phyloP scores from a whole-genome alignment of 2,113 vertebrate genomes.

The Athene cunicularia region DNA sequence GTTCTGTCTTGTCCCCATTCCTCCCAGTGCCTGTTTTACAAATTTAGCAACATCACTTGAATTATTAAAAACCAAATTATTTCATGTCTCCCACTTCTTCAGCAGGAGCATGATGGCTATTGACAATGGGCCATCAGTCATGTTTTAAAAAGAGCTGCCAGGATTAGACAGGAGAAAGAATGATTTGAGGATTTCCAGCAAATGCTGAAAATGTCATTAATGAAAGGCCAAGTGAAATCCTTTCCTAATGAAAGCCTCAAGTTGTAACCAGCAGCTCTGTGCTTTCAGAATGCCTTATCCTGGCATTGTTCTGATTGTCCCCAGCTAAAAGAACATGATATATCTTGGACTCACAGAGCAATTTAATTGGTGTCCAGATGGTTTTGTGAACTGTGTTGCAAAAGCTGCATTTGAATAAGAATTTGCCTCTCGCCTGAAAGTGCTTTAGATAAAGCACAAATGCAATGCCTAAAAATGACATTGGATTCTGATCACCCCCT shows the following conservation, averaged over 20 bases:
- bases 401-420: neutral
- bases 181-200: neutral
- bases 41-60: constrained; percentile 7
- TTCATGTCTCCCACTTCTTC: neutral
- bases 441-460: neutral
- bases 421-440: neutral
- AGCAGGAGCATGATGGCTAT: neutral
- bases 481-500: neutral
- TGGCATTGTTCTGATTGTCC: neutral
- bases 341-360: neutral
- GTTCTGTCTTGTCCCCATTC: neutral
- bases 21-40: neutral
- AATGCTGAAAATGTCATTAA: neutral
- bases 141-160: neutral
- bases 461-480: neutral
- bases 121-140: constrained; percentile 22
- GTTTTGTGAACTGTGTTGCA: neutral
- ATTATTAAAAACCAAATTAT: neutral
- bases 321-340: neutral
- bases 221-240: neutral
- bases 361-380: constrained; percentile 17
- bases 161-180: neutral
- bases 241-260: neutral
- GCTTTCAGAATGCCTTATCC: neutral
- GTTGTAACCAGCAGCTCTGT: neutral